Evolutionary conservation across 2,888 invertebrate species (phyloP).

Genomic region (Epiblema foenella): DNA sequence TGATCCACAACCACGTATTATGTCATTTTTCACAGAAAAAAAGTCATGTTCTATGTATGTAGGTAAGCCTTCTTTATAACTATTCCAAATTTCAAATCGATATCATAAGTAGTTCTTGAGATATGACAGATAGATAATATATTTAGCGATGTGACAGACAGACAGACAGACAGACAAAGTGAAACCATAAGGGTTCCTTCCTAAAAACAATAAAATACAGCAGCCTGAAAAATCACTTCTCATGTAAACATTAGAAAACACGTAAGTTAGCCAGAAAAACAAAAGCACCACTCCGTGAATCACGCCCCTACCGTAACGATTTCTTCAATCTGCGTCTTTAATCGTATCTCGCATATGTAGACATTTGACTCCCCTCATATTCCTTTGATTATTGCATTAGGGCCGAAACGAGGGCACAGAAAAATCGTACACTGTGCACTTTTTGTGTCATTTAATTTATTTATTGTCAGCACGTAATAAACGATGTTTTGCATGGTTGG

Average conservation of each 20-base stretch:
- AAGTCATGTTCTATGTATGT: too few species aligned
- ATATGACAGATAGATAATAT: too few species aligned
- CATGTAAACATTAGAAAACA: background rate
- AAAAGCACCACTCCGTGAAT: constrained; percentile 14
- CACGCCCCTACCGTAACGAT: constrained; percentile 64
- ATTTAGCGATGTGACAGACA: too few species aligned
- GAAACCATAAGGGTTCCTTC: too few species aligned
- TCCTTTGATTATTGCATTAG: constrained; percentile 83
- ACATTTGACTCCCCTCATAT: constrained; percentile 81
- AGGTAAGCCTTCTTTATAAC: too few species aligned
- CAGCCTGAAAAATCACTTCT: background rate
- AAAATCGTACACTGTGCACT: constrained; percentile 72
- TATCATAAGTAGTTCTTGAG: too few species aligned
- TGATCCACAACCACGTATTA: too few species aligned
- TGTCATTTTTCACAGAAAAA: too few species aligned
- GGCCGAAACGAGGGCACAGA: constrained; percentile 68
- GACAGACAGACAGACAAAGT: too few species aligned
- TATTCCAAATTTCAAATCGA: too few species aligned
- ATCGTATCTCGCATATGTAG: constrained; percentile 77
- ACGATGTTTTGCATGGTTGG: constrained; percentile 76
- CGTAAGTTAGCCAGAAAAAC: constrained; percentile 1
- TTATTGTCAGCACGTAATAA: constrained; percentile 80
- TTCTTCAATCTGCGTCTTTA: constrained; percentile 68
- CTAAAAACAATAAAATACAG: background rate
- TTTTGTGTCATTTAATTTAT: constrained; percentile 79